Percentiles rank a stretch among this genome's conserved stretches.
Evolutionary conservation across 2,113 vertebrate species (phyloP).

Genomic region (Gracilinanus agilis): DNA sequence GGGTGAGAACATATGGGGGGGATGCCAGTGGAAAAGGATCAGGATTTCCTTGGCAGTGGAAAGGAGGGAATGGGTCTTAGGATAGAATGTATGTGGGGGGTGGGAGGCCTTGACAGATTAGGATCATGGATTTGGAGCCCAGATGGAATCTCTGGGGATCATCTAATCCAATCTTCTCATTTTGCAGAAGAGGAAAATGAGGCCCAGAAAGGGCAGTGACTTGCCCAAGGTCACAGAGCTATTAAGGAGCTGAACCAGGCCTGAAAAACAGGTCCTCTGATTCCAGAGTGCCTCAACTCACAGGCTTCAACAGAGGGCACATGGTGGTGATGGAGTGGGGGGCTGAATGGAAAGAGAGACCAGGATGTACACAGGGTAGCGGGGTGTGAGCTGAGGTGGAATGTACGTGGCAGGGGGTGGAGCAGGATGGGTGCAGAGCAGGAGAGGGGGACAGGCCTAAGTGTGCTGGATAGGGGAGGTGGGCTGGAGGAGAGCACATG

Average conservation of each 20-base stretch:
- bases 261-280: not conserved
- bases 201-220: not conserved
- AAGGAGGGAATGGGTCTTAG: no score
- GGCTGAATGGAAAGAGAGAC: not conserved
- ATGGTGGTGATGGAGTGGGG: not conserved
- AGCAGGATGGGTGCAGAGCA: no score
- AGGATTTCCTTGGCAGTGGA: no score
- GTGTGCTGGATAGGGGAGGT: no score
- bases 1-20: not conserved
- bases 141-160: not conserved
- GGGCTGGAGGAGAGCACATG: no score
- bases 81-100: no score
- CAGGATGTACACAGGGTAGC: not conserved
- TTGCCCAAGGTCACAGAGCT: no score
- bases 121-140: no score
- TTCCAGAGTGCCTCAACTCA: not conserved
- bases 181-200: not conserved
- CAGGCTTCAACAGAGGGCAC: no score
- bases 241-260: not conserved
- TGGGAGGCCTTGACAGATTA: no score
- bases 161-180: not conserved
- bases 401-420: not conserved
- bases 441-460: not conserved
- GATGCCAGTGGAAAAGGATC: accelerated
- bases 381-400: not conserved